Evolutionary conservation across 1,140 invertebrate species (phyloP).

Genomic region (Anadara kagoshimensis): DNA sequence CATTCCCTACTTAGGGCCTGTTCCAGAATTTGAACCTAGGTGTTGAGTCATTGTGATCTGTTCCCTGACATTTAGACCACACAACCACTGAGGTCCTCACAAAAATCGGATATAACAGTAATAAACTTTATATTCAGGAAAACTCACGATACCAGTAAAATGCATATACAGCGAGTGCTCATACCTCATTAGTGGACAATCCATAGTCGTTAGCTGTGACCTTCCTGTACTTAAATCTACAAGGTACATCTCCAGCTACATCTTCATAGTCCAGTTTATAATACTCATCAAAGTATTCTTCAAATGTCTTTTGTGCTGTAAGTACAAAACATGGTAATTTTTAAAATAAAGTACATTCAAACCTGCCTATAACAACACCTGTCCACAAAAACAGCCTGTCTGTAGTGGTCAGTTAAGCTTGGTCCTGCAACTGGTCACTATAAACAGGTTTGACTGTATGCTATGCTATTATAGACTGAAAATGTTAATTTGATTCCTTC

Average conservation of each 20-base stretch:
- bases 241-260: conserved; percentile 89
- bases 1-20: too few relatives aligned
- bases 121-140: too few relatives aligned
- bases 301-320: conserved; percentile 82
- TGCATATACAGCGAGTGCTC: background rate
- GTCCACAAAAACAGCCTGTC: too few relatives aligned
- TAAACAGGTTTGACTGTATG: too few relatives aligned
- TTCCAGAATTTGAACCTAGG: too few relatives aligned
- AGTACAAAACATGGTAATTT: background rate
- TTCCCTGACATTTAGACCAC: too few relatives aligned
- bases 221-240: conserved; percentile 94
- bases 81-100: too few relatives aligned
- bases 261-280: conserved; percentile 97
- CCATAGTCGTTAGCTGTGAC: conserved; percentile 94
- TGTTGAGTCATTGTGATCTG: too few relatives aligned
- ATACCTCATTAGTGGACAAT: conserved; percentile 88
- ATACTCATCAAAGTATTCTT: conserved; percentile 94
- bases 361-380: too few relatives aligned
- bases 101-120: too few relatives aligned
- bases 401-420: too few relatives aligned
- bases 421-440: too few relatives aligned
- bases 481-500: background rate
- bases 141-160: background rate
- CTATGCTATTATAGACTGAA: background rate
- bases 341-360: background rate